phyloP scores from a whole-genome alignment of 2,113 vertebrate genomes.

The Pipra filicauda region DNA sequence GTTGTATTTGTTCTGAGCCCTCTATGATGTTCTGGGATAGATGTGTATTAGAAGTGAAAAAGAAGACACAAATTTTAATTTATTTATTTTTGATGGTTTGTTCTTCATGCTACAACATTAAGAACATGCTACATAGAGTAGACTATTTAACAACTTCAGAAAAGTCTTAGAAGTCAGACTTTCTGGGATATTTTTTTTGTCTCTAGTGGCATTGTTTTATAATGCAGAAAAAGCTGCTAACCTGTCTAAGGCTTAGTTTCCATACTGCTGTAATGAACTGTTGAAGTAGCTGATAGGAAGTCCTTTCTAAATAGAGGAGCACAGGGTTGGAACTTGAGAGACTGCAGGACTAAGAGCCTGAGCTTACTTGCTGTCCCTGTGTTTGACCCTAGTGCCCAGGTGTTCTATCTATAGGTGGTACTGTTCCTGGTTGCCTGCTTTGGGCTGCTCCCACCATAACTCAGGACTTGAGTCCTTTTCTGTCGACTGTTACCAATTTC shows the following conservation, averaged over 20 bases:
- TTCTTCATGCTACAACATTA: background rate
- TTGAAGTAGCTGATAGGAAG: background rate
- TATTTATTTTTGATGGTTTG: background rate
- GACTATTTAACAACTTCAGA: background rate
- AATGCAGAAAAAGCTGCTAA: background rate
- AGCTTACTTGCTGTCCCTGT: rapidly evolving
- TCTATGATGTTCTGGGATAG: background rate
- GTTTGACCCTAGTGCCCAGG: background rate
- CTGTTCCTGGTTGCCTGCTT: background rate
- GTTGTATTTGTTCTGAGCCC: background rate
- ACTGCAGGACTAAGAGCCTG: background rate
- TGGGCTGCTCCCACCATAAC: rapidly evolving
- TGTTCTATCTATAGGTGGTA: background rate
- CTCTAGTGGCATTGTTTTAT: background rate
- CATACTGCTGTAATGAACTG: background rate
- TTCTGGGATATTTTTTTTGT: background rate
- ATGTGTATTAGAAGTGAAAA: background rate
- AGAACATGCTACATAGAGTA: background rate
- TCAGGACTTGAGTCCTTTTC: background rate
- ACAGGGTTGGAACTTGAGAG: background rate
- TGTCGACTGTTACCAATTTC: background rate
- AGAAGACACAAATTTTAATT: background rate
- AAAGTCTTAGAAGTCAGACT: background rate
- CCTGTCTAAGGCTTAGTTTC: background rate
- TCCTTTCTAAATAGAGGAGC: background rate